A percentile compares a stretch with the other conserved stretches of the same genome.
phyloP scores from a whole-genome alignment of 92 coral and sea anemone species.

The Bergia puertoricense region DNA sequence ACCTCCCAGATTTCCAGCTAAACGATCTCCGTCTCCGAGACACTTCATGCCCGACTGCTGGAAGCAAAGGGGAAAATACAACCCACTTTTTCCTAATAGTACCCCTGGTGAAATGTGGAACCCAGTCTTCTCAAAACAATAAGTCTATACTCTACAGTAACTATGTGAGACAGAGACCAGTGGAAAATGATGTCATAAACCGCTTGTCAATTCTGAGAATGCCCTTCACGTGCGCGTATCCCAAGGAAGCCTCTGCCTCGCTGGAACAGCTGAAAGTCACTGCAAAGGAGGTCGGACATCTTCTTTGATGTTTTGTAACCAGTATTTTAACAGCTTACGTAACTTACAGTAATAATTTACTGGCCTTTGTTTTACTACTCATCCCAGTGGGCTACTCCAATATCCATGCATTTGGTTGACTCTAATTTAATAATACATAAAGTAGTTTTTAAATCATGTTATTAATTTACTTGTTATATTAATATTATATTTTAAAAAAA shows the following conservation, averaged over 20 bases:
- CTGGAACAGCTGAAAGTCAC: constrained; percentile 21
- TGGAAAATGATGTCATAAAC: constrained; percentile 30
- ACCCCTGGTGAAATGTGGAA: constrained; percentile 35
- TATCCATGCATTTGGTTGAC: no score
- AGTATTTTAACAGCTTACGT: no score
- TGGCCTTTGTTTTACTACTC: no score
- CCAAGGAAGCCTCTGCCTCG: constrained; percentile 38
- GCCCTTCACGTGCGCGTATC: constrained; percentile 32
- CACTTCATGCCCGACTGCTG: constrained; percentile 20
- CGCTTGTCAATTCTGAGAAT: constrained; percentile 19
- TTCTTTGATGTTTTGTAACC: no score
- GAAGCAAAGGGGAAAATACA: background rate
- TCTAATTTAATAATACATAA: no score
- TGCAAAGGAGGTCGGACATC: background rate
- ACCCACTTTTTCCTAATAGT: constrained; percentile 23
- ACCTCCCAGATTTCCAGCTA: constrained; percentile 8
- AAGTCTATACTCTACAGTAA: constrained; percentile 32
- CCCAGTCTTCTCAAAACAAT: constrained; percentile 8
- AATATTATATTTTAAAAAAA: no score
- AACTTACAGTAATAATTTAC: no score
- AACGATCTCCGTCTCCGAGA: constrained; percentile 28
- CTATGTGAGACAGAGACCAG: constrained; percentile 36
- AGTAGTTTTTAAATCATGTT: no score
- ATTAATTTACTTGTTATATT: no score
- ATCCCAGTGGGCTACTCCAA: no score